A percentile compares a stretch with the other conserved stretches of the same genome.
phyloP scores from a whole-genome alignment of 2,113 vertebrate species.

The Tetraodon nigroviridis region DNA sequence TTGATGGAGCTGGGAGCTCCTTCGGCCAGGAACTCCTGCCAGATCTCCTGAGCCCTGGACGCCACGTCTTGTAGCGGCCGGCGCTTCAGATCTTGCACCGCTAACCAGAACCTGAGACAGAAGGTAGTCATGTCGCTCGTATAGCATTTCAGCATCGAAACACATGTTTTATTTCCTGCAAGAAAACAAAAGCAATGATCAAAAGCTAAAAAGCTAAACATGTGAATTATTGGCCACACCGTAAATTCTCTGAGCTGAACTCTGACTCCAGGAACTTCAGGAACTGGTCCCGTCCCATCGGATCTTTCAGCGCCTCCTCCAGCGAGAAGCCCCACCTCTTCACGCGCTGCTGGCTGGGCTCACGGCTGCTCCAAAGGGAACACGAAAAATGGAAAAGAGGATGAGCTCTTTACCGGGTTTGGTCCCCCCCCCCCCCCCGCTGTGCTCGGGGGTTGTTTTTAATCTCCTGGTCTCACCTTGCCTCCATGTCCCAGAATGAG shows the following conservation, averaged over 20 bases:
- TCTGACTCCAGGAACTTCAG: constrained; percentile 93
- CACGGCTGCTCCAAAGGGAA: constrained; percentile 75
- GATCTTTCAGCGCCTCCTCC: constrained; percentile 89
- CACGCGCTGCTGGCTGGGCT: constrained; percentile 90
- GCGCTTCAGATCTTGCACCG: constrained; percentile 92
- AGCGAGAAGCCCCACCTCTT: constrained; percentile 94
- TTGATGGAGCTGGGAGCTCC: constrained; percentile 94
- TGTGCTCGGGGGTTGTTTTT: neutral
- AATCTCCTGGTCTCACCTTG: constrained; percentile 72
- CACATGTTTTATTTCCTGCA: neutral
- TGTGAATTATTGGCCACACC: constrained; percentile 65
- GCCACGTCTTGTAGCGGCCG: constrained; percentile 86
- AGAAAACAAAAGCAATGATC: neutral
- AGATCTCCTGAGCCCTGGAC: constrained; percentile 88
- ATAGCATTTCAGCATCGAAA: no score
- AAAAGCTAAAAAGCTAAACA: neutral
- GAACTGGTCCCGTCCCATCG: constrained; percentile 87
- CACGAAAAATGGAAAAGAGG: neutral
- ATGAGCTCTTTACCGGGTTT: neutral
- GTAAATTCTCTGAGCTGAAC: constrained; percentile 97
- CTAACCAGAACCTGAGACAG: constrained; percentile 86
- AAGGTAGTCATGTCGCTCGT: no score
- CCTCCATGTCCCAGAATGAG: constrained; percentile 89
- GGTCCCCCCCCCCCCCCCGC: neutral
- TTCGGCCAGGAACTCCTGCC: constrained; percentile 94